These are phyloP conservation scores for Ophioderma brevispina DNA, from an alignment of 35 echinoderm and acorn worm genomes.

Conservation along the genomic window DNA sequence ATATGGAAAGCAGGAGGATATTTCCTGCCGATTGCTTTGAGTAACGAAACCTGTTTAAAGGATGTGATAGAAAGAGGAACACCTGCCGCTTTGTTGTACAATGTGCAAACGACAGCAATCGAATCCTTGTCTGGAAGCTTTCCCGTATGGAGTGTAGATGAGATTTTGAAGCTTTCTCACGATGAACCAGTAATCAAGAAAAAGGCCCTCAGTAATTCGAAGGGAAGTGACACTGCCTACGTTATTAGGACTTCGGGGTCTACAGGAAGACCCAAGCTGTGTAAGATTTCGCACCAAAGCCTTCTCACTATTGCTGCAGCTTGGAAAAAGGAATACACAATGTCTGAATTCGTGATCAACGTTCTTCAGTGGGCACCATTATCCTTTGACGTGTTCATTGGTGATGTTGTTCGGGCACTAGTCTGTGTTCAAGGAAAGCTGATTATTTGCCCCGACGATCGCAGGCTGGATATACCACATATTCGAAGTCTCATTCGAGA, in stretches of 20 bases:
- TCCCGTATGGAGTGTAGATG: background rate
- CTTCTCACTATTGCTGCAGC: background rate
- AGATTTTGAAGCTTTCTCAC: background rate
- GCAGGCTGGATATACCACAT: conserved; percentile 1
- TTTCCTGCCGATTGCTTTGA: conserved; percentile 5
- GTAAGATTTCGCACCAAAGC: background rate
- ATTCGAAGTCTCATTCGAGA: conserved; percentile 9
- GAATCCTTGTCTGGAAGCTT: background rate
- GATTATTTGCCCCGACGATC: conserved; percentile 8
- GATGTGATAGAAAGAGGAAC: background rate
- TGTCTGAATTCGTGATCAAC: background rate
- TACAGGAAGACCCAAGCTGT: background rate
- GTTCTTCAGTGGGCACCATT: background rate
- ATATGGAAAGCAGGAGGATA: conserved; percentile 20
- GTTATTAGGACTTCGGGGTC: background rate
- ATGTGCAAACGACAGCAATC: background rate
- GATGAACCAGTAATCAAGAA: background rate
- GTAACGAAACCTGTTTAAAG: conserved; percentile 16
- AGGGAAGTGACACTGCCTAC: background rate
- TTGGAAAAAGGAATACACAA: background rate
- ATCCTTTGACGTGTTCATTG: background rate
- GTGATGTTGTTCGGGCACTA: background rate
- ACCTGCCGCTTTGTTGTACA: background rate
- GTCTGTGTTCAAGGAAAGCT: background rate
- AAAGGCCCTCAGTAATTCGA: background rate